Percentiles rank a stretch among this genome's conserved stretches.
Evolutionary conservation across 1,140 invertebrate species (phyloP).

Genomic region (Calliopsis andreniformis): DNA sequence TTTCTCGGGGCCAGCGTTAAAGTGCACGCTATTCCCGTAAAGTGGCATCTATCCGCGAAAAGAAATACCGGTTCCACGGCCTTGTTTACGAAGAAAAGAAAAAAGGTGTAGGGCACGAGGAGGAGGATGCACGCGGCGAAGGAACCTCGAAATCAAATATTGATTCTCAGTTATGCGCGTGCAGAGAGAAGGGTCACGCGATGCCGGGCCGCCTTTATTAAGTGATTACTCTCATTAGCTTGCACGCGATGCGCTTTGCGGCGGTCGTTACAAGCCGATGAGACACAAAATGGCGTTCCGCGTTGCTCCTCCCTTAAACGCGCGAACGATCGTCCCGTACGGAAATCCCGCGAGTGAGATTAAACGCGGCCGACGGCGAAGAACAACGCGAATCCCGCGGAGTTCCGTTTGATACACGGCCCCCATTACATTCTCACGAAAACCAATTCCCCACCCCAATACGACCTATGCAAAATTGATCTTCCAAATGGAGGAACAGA

Average conservation of each 20-base stretch:
- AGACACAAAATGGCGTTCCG: slow-evolving; percentile 61
- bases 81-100: slow-evolving; percentile 27
- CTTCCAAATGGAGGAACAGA: slow-evolving; percentile 33
- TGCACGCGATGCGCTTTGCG: slow-evolving; percentile 78
- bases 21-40: slow-evolving; percentile 53
- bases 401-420: slow-evolving; percentile 7
- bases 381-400: not conserved
- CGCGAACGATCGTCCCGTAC: not conserved
- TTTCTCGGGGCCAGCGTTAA: slow-evolving; percentile 41
- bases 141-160: slow-evolving; percentile 77
- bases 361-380: too few relatives aligned
- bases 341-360: not conserved
- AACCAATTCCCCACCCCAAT: slow-evolving; percentile 31
- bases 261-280: slow-evolving; percentile 62
- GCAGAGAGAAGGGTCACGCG: slow-evolving; percentile 73
- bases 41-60: slow-evolving; percentile 29
- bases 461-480: slow-evolving; percentile 53
- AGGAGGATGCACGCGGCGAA: slow-evolving; percentile 15
- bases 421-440: slow-evolving; percentile 22
- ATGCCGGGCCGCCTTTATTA: slow-evolving; percentile 77
- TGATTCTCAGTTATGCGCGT: slow-evolving; percentile 70
- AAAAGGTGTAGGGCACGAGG: not conserved
- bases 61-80: slow-evolving; percentile 29
- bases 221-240: slow-evolving; percentile 81
- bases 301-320: slow-evolving; percentile 13